phyloP scores from a whole-genome alignment of 2,888 invertebrate genomes.

The Smittia sp. region DNA sequence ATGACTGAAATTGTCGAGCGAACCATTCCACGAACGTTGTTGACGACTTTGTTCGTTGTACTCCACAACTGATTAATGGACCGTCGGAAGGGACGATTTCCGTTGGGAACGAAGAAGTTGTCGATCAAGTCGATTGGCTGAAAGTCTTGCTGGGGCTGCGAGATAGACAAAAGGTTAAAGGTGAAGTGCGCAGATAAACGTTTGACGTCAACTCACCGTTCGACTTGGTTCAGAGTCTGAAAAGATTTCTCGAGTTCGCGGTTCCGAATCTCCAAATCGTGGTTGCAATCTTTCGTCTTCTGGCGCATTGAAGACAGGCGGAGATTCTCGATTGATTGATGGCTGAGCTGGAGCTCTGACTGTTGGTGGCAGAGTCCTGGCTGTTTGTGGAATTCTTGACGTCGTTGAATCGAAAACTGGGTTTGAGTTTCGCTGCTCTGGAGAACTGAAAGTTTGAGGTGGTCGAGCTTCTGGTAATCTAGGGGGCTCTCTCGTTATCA shows the following conservation, averaged over 20 bases:
- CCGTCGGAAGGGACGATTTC: conserved; percentile 1
- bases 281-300: too few species aligned
- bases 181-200: neutral
- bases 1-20: neutral
- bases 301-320: neutral
- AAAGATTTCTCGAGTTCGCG: neutral
- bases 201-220: neutral
- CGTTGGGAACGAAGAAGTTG: conserved; percentile 32
- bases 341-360: neutral
- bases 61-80: conserved; percentile 8
- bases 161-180: neutral
- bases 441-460: too few species aligned
- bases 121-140: conserved; percentile 7
- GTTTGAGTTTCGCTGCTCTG: too few species aligned
- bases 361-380: neutral
- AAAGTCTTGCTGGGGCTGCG: neutral
- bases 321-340: neutral
- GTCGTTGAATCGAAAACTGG: too few species aligned
- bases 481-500: neutral
- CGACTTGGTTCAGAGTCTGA: neutral
- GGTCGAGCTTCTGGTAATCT: too few species aligned
- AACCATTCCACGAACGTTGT: conserved; percentile 1
- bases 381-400: neutral
- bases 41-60: conserved; percentile 8
- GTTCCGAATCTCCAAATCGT: neutral